A percentile compares a stretch with the other conserved stretches of the same genome.
Conservation (phyloP, 2,113 vertebrate genomes). For the Gallinago media region DNA sequence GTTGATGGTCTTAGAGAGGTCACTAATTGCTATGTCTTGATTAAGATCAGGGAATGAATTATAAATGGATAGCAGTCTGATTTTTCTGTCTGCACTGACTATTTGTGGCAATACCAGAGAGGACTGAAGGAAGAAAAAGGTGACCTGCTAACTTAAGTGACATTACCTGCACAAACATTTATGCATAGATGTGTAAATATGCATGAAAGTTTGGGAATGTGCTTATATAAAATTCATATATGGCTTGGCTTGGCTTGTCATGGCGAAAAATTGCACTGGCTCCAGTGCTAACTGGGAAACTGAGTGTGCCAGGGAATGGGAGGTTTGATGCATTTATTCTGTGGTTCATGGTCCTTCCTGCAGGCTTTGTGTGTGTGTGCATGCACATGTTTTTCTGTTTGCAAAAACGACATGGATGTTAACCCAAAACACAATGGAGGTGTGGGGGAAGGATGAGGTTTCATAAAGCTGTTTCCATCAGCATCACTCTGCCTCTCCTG, state of each 20-base stretch:
- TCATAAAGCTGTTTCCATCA: not conserved
- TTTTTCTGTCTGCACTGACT: not conserved
- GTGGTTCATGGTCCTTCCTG: not conserved
- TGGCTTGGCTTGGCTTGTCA: not conserved
- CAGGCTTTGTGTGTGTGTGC: not conserved
- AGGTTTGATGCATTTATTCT: not conserved
- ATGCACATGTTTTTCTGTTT: fast-evolving
- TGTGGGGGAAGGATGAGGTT: not conserved
- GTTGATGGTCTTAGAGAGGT: not conserved
- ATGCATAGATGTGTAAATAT: not conserved
- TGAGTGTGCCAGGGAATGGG: not conserved
- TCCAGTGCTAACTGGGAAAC: not conserved
- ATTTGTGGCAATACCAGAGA: not conserved
- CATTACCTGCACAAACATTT: not conserved
- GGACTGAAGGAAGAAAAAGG: not conserved
- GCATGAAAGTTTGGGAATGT: not conserved
- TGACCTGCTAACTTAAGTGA: not conserved
- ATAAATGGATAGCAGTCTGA: not conserved
- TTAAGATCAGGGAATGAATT: not conserved
- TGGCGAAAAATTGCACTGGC: not conserved
- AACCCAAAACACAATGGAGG: not conserved
- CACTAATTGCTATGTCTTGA: not conserved
- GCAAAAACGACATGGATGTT: not conserved
- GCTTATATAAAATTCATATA: not conserved
- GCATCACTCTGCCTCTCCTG: not conserved